Evolutionary conservation across 1,140 invertebrate genomes (phyloP), one percentile per base, ranked within the genome.

Genomic region (Portunus trituberculatus): DNA sequence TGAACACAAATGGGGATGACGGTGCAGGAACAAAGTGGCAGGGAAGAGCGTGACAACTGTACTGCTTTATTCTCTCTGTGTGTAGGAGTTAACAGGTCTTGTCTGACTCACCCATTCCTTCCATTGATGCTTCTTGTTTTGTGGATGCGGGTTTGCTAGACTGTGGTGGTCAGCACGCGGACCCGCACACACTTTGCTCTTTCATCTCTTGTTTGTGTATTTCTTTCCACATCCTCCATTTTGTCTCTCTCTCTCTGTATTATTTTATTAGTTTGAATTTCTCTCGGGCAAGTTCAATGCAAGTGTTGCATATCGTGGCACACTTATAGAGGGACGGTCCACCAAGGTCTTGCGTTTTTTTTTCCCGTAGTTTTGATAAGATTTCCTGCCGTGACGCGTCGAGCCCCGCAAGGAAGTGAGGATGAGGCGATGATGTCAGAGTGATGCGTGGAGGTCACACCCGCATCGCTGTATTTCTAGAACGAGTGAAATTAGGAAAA

Each of bases 1-100:
- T n/a, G 67, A 76, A 76, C 67, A 76, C 67, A 76, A 76, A n/a
- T 76, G 67, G 67, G 67, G 20, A 76, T 76, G 67, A 76, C 67
- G 67, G 67, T n/a, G 67, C 67, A 76, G 67, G 67, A 20, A 59
- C 52, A 59, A 10, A 59, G 16, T 20, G 52, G 67, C 67, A 8
- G 67, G 52, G 67, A 25, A 76, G 20, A 7, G 25, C 67, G 67
- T 76, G 25, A 76, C 67, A 76, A 20, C 20, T n/a, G 67, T 7
- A 76, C 67, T 76, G 25, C 67, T n/a, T 76, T n/a, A 12, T 76
- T 25, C 0, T 7, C 0, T n/a, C 8, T 2, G 67, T 76, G 10
- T 76, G 67, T 8, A 20, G n/a, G n/a, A n/a, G 20, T 76, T n/a
- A n/a, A 76, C 67, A 76, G 52, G 52, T 59, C 8, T 10, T 59